Percentiles rank a stretch among this genome's conserved stretches.
Conservation (phyloP, 2,888 invertebrate species). For the Trypoxylon attenuatum region DNA sequence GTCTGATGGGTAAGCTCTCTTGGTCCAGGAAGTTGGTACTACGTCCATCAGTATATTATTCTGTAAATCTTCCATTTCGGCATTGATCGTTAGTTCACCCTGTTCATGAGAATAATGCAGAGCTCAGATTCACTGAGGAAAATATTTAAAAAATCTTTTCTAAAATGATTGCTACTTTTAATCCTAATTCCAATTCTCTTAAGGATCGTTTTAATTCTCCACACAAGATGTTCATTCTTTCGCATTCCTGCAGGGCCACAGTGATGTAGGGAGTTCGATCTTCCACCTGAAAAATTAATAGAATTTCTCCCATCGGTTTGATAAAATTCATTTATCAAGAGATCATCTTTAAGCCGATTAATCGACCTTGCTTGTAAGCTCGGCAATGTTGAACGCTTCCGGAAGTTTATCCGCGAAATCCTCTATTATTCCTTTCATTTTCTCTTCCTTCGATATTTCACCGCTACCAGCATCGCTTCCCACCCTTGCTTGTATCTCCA, state of each 20-base stretch:
- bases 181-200: conserved; percentile 89
- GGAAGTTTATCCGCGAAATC: conserved; percentile 93
- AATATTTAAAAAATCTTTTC: not conserved
- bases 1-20: conserved; percentile 91
- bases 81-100: conserved; percentile 95
- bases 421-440: conserved; percentile 80
- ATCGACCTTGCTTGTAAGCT: conserved; percentile 85
- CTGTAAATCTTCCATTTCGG: conserved; percentile 92
- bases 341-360: not conserved
- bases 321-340: not conserved
- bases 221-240: conserved; percentile 93
- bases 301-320: not conserved
- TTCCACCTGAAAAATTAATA: conserved; percentile 77
- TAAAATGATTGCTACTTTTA: conserved; percentile 79
- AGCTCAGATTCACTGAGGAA: not conserved
- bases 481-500: conserved; percentile 94
- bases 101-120: conserved; percentile 63
- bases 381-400: conserved; percentile 89
- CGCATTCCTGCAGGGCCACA: conserved; percentile 95
- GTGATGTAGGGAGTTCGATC: conserved; percentile 94
- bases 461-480: conserved; percentile 84
- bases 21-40: conserved; percentile 91
- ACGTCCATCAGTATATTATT: conserved; percentile 91
- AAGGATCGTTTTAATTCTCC: conserved; percentile 88
- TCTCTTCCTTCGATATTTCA: conserved; percentile 87